Conservation (phyloP, 2,888 invertebrate species). For the Phasia obesa region DNA sequence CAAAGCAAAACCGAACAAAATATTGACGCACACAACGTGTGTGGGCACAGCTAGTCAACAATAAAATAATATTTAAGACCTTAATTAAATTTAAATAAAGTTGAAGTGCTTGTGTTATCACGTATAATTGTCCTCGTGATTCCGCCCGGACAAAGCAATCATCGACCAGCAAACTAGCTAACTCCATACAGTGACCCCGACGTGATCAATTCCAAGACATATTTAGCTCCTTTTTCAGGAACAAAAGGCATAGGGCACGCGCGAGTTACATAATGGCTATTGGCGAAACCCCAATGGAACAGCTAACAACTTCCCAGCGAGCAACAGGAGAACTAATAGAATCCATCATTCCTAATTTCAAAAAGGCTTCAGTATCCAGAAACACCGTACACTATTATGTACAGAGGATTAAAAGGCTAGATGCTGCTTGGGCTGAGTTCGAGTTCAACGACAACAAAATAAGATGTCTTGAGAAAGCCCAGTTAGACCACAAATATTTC, state of each 20-base stretch:
- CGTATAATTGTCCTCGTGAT: too few species aligned
- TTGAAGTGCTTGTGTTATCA: too few species aligned
- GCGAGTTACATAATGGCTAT: neutral
- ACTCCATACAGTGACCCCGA: neutral
- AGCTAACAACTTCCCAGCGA: conserved; percentile 4
- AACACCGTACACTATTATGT: neutral
- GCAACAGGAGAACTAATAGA: neutral
- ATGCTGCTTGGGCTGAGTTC: neutral
- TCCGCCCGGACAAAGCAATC: neutral
- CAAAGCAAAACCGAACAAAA: too few species aligned
- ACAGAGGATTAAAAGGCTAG: neutral
- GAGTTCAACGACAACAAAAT: neutral
- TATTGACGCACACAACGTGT: too few species aligned
- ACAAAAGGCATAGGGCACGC: neutral
- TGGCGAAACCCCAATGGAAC: neutral
- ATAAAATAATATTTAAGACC: too few species aligned
- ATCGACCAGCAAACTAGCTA: too few species aligned
- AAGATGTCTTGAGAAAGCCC: too few species aligned
- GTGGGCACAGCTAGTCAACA: too few species aligned
- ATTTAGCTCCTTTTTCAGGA: neutral
- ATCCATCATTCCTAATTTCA: too few species aligned
- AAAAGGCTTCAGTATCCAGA: too few species aligned
- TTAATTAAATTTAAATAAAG: too few species aligned
- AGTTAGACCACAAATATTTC: too few species aligned
- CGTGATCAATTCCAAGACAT: neutral